These are phyloP conservation scores for Ennomos erosarius DNA, from an alignment of 2,888 invertebrate species.

Conservation along the genomic window DNA sequence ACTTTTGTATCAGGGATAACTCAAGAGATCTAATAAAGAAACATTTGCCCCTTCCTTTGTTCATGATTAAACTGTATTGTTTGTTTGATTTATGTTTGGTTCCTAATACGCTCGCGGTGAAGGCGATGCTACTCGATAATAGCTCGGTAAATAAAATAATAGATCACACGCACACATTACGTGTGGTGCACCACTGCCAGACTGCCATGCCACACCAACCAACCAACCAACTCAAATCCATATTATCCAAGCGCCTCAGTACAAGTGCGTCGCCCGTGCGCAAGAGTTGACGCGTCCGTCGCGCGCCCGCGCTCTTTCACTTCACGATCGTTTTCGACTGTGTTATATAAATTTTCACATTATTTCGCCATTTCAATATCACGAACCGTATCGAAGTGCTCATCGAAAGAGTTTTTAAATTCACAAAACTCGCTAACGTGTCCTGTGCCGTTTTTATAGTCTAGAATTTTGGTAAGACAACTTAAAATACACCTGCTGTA, in stretches of 20 bases:
- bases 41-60: no score
- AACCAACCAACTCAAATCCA: no score
- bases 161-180: constrained; percentile 49
- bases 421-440: constrained; percentile 33
- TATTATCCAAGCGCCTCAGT: constrained; percentile 59
- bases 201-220: constrained; percentile 3
- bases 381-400: constrained; percentile 42
- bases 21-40: no score
- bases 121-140: constrained; percentile 22
- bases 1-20: no score
- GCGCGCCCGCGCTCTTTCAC: constrained; percentile 38
- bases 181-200: constrained; percentile 26
- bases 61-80: not conserved
- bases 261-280: constrained; percentile 55
- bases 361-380: constrained; percentile 44
- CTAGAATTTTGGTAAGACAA: constrained; percentile 53
- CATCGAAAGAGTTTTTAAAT: constrained; percentile 32
- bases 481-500: constrained; percentile 45
- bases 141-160: constrained; percentile 35
- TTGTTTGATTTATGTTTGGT: constrained; percentile 17
- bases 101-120: constrained; percentile 18
- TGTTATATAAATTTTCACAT: constrained; percentile 64
- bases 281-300: constrained; percentile 56
- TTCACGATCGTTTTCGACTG: constrained; percentile 49
- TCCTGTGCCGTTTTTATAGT: constrained; percentile 46